These are phyloP conservation scores for Epizoanthus illoricatus DNA, from an alignment of 92 coral and sea anemone genomes.

Conservation along the genomic window DNA sequence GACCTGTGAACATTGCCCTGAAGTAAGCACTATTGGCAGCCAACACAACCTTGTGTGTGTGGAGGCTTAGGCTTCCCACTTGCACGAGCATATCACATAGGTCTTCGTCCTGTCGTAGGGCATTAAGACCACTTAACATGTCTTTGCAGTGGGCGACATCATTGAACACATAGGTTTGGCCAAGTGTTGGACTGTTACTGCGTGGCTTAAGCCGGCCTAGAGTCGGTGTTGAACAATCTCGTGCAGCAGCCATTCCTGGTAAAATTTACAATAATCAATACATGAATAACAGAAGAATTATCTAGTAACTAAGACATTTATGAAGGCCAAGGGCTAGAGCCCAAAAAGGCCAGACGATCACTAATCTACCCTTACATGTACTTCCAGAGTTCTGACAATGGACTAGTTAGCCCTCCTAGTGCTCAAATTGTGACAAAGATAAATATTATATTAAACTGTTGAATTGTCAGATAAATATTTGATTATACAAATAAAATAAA, in stretches of 20 bases:
- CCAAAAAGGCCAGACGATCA: too few species aligned
- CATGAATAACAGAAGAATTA: too few species aligned
- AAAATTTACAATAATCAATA: neutral
- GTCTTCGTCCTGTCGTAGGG: conserved; percentile 86
- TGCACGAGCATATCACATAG: conserved; percentile 83
- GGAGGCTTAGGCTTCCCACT: conserved; percentile 70
- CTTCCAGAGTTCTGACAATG: too few species aligned
- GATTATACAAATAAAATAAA: too few species aligned
- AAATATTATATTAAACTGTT: too few species aligned
- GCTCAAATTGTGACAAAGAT: too few species aligned
- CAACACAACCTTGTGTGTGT: conserved; percentile 84
- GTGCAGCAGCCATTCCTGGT: conserved; percentile 34
- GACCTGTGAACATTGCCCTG: conserved; percentile 98
- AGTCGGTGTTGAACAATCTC: conserved; percentile 6
- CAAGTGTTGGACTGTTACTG: conserved; percentile 32
- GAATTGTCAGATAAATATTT: too few species aligned
- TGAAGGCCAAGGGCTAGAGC: too few species aligned
- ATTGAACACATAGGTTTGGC: conserved; percentile 51
- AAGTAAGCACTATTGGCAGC: conserved; percentile 96
- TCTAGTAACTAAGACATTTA: too few species aligned
- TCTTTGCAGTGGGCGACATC: conserved; percentile 89
- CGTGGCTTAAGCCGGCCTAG: conserved; percentile 22
- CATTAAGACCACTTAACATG: conserved; percentile 65
- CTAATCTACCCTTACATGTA: too few species aligned
- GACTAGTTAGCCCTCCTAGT: too few species aligned